phyloP scores from a whole-genome alignment of 2,888 invertebrate species.

The Nebria salina region DNA sequence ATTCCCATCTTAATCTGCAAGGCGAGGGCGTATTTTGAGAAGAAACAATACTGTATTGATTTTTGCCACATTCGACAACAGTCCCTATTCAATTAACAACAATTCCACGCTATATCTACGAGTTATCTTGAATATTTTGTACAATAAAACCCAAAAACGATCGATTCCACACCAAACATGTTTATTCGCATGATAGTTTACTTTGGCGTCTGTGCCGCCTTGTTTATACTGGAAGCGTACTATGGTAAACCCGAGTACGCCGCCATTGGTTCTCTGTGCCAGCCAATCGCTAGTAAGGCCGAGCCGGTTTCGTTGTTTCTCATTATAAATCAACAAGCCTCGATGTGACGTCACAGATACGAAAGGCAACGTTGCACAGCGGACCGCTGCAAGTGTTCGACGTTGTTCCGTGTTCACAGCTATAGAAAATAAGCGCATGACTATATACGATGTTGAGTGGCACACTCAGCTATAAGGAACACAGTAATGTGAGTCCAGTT shows the following conservation, averaged over 20 bases:
- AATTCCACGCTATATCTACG: not conserved
- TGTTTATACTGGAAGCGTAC: slow-evolving; percentile 27
- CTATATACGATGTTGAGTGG: slow-evolving; percentile 50
- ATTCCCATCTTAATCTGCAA: slow-evolving; percentile 23
- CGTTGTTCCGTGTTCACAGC: slow-evolving; percentile 48
- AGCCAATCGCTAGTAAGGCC: slow-evolving; percentile 54
- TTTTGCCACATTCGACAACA: not conserved
- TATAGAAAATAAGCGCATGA: slow-evolving; percentile 36
- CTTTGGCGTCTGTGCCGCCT: not conserved
- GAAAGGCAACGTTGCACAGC: slow-evolving; percentile 57
- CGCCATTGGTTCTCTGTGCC: slow-evolving; percentile 50
- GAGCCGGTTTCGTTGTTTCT: slow-evolving; percentile 61
- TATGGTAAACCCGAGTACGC: slow-evolving; percentile 45
- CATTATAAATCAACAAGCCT: slow-evolving; percentile 63
- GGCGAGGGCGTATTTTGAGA: slow-evolving; percentile 33
- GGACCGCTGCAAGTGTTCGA: slow-evolving; percentile 50
- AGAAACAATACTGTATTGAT: slow-evolving; percentile 24
- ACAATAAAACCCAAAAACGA: not conserved
- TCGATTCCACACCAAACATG: not conserved
- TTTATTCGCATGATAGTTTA: not conserved
- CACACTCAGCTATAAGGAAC: slow-evolving; percentile 59
- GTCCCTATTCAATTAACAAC: not conserved
- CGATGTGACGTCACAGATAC: slow-evolving; percentile 58
- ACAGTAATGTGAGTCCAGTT: slow-evolving; percentile 59
- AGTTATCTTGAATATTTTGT: not conserved